phyloP scores from a whole-genome alignment of 2,113 vertebrate genomes.

The Antechinus stuartii region DNA sequence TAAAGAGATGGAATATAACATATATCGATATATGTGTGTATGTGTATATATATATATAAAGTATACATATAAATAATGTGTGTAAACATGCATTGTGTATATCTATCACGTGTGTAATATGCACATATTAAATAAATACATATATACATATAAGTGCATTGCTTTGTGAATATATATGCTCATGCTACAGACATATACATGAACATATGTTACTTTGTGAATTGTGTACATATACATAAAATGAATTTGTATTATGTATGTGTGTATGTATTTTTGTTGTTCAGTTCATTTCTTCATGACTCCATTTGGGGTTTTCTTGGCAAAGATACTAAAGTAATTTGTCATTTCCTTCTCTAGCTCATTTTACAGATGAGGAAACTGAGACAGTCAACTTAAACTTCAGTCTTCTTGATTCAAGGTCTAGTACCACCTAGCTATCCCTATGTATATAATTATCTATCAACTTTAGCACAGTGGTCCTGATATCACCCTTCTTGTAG shows the following conservation, averaged over 20 bases:
- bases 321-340: neutral
- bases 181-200: neutral
- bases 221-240: neutral
- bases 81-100: neutral
- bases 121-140: too few relatives aligned
- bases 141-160: neutral
- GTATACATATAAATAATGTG: neutral
- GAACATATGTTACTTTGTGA: neutral
- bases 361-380: neutral
- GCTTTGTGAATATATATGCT: neutral
- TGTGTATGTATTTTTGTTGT: neutral
- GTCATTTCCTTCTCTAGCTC: neutral
- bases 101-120: neutral
- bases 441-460: neutral
- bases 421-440: neutral
- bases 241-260: neutral
- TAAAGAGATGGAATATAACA: fast-evolving
- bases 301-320: neutral
- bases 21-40: neutral
- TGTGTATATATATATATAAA: neutral
- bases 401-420: neutral
- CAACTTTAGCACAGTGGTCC: neutral
- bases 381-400: neutral
- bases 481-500: neutral
- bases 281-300: neutral